These are phyloP conservation scores for Centropyge bicolor DNA, from an alignment of 2,797 vertebrate species.

Conservation along the genomic window DNA sequence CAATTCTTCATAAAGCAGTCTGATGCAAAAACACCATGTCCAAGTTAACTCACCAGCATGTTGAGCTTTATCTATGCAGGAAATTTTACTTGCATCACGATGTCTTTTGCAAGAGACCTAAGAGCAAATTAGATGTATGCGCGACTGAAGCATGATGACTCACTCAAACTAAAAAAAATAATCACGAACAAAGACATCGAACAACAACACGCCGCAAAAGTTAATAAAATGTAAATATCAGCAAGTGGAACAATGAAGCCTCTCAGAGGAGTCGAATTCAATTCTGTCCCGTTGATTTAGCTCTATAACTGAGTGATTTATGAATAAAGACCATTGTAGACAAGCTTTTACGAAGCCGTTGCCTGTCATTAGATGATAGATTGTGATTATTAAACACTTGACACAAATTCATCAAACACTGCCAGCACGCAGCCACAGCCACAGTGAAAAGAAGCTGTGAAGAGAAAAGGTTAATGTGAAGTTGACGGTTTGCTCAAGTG, in stretches of 20 bases:
- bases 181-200: neutral
- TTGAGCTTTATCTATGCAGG: neutral
- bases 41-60: neutral
- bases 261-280: neutral
- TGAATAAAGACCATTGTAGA: constrained; percentile 8
- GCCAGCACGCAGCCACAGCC: constrained; percentile 4
- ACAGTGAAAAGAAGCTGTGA: constrained; percentile 12
- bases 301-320: neutral
- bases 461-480: constrained; percentile 21
- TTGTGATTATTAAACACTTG: constrained; percentile 23
- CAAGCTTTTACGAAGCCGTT: neutral
- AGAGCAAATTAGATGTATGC: neutral
- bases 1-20: neutral
- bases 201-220: neutral
- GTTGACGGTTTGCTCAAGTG: neutral
- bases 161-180: neutral
- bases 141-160: neutral
- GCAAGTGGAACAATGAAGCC: neutral
- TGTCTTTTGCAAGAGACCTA: neutral
- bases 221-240: neutral
- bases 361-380: constrained; percentile 16
- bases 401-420: constrained; percentile 34
- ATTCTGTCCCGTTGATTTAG: neutral
- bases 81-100: neutral
- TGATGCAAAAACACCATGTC: neutral